Evolutionary conservation across 2,797 vertebrate genomes (phyloP).

Genomic region (Podargus strigoides): DNA sequence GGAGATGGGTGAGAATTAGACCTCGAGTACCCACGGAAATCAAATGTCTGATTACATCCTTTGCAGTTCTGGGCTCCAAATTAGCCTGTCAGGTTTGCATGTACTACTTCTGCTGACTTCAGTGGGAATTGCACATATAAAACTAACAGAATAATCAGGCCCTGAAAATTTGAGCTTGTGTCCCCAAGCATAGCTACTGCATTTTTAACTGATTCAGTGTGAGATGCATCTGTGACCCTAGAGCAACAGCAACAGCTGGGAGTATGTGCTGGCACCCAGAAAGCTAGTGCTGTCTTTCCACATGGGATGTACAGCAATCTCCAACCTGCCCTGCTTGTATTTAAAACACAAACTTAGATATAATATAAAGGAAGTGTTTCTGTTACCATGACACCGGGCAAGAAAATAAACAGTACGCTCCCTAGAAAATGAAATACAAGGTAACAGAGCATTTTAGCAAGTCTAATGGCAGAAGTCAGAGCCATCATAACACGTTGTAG

Average conservation of each 20-base stretch:
- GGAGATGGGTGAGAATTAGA: background rate
- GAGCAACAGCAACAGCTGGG: slow-evolving; percentile 53
- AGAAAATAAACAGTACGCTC: slow-evolving; percentile 42
- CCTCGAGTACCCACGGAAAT: background rate
- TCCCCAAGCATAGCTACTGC: slow-evolving; percentile 49
- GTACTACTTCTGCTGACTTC: slow-evolving; percentile 44
- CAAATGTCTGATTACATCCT: background rate
- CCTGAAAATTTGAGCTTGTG: slow-evolving; percentile 57
- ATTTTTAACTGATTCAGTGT: slow-evolving; percentile 60
- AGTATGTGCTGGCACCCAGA: slow-evolving; percentile 56
- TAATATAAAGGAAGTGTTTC: slow-evolving; percentile 35
- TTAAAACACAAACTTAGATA: slow-evolving; percentile 29
- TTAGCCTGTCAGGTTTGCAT: slow-evolving; percentile 36
- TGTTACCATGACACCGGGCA: slow-evolving; percentile 63
- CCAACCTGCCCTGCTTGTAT: slow-evolving; percentile 43
- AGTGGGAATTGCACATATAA: slow-evolving; percentile 50
- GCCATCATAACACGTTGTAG: background rate
- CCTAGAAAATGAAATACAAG: slow-evolving; percentile 28
- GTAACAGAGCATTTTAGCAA: slow-evolving; percentile 48
- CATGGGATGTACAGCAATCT: slow-evolving; percentile 36
- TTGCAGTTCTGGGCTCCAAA: slow-evolving; percentile 13
- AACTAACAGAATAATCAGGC: slow-evolving; percentile 64
- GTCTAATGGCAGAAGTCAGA: slow-evolving; percentile 11
- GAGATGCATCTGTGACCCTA: slow-evolving; percentile 49
- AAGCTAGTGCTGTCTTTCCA: slow-evolving; percentile 48